Percentiles rank a stretch among this genome's conserved stretches.
These are phyloP conservation scores for Lasiommata megera DNA, from an alignment of 2,888 invertebrate species.

Conservation along the genomic window DNA sequence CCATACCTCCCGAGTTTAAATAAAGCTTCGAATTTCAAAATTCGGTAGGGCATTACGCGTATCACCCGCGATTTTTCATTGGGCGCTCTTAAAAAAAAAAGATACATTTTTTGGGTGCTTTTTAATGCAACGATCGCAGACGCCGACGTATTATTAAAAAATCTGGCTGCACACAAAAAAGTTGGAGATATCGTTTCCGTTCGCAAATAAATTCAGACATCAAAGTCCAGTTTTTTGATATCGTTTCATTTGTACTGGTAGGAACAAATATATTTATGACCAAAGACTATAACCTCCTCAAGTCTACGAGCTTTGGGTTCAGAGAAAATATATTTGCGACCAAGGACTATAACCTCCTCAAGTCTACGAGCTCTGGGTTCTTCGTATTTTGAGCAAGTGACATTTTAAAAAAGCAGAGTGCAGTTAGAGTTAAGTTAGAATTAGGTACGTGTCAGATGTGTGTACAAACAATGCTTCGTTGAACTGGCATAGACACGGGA, in stretches of 20 bases:
- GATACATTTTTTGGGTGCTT: conserved; percentile 39
- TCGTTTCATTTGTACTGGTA: not conserved
- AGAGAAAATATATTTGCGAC: too few species aligned
- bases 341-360: too few species aligned
- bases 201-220: conserved; percentile 15
- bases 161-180: conserved; percentile 3
- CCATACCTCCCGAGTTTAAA: conserved; percentile 35
- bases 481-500: too few species aligned
- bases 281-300: too few species aligned
- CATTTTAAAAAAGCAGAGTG: too few species aligned
- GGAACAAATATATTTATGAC: too few species aligned
- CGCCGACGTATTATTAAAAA: conserved; percentile 14
- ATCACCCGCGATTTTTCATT: conserved; percentile 66
- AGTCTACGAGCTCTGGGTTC: too few species aligned
- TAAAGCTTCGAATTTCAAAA: conserved; percentile 61
- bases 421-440: too few species aligned
- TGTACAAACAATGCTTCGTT: too few species aligned
- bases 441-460: too few species aligned
- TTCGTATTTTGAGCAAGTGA: too few species aligned
- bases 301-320: too few species aligned
- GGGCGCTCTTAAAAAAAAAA: conserved; percentile 55
- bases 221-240: conserved; percentile 1
- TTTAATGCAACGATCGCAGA: conserved; percentile 21
- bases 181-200: not conserved
- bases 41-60: conserved; percentile 67